Evolutionary conservation across 2,797 vertebrate genomes (phyloP), one percentile per base, ranked within the genome.

Genomic region (Alectoris magna): DNA sequence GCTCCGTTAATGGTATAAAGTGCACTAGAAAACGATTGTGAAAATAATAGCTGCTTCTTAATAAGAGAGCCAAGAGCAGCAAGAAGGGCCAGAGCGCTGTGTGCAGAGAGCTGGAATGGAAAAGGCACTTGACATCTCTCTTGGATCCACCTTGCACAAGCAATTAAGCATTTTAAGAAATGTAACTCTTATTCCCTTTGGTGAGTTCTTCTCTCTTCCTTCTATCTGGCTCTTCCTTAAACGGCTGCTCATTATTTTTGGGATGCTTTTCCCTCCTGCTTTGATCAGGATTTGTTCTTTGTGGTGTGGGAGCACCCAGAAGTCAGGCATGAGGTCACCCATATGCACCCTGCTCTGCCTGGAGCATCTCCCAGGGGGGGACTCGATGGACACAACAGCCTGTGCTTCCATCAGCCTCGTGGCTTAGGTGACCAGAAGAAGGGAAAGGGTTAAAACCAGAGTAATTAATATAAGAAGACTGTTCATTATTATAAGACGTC

Each of bases 401-500:
- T 29, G 39, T 4, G 6, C 79, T 78, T 70, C 38, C 44, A 67
- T 48, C 44, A 24, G 56, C 34, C 56, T 78, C 46, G 4, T 1
- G 1, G 14, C n/a, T 51, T 41, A 46, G 38, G 55, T 67, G 48
- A 74, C 44, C 49, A 76, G 73, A 58, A 88, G 86, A 89, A 91
- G 24, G n/a, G 84, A 95, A 96, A 84, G 91, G 80, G 91, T 97
- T 97, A 97, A 96, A 77, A 36, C 55, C 18, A 56, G 64, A 98
- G 91, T 92, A 96, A 97, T 97, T 97, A 97, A 97, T 97, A 96
- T 78, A 96, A 98, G 97, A 97, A 76, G 94, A 73, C 91, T 96
- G 95, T 96, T 97, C 97, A 97, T 98, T 97, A 97, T 96, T 97
- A 94, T 86, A 96, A 98, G 97, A 97, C 6, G 88, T 83, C 94